Conservation (phyloP, 2,797 vertebrate genomes). For the Schizopygopsis malacanthus region DNA sequence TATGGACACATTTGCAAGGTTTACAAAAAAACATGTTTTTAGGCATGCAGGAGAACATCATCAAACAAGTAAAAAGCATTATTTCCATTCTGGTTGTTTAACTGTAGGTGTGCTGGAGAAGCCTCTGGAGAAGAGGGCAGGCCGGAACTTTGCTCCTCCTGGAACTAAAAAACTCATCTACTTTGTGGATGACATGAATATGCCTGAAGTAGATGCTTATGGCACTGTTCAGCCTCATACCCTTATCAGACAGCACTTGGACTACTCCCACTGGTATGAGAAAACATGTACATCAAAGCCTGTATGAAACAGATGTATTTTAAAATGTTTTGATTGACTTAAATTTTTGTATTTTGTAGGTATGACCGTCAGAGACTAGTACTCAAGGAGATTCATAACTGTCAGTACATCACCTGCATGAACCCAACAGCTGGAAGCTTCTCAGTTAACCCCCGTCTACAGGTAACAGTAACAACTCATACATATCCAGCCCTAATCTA, state of each 20-base stretch:
- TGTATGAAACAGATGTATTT: not conserved
- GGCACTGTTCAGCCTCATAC: conserved; percentile 83
- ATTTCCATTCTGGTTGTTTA: conserved; percentile 24
- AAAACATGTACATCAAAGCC: not conserved
- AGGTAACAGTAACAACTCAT: conserved; percentile 73
- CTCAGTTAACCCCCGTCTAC: conserved; percentile 89
- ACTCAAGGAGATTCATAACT: conserved; percentile 93
- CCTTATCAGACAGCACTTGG: conserved; percentile 82
- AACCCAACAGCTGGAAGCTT: conserved; percentile 94
- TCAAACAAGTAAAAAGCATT: not conserved
- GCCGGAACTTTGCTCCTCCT: conserved; percentile 81
- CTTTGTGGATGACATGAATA: conserved; percentile 85
- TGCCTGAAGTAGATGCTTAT: conserved; percentile 81
- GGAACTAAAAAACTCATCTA: conserved; percentile 83
- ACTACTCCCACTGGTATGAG: conserved; percentile 80
- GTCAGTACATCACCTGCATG: conserved; percentile 91
- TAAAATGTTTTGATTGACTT: not conserved
- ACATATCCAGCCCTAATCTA: not conserved
- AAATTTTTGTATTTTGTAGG: conserved; percentile 74
- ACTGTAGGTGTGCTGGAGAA: conserved; percentile 81
- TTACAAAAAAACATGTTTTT: not conserved
- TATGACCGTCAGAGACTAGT: conserved; percentile 93
- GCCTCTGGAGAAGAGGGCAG: conserved; percentile 83
- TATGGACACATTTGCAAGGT: not conserved
- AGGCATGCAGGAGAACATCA: not conserved